Evolutionary conservation across 2,888 invertebrate genomes (phyloP).

Genomic region (Sycophila texana): DNA sequence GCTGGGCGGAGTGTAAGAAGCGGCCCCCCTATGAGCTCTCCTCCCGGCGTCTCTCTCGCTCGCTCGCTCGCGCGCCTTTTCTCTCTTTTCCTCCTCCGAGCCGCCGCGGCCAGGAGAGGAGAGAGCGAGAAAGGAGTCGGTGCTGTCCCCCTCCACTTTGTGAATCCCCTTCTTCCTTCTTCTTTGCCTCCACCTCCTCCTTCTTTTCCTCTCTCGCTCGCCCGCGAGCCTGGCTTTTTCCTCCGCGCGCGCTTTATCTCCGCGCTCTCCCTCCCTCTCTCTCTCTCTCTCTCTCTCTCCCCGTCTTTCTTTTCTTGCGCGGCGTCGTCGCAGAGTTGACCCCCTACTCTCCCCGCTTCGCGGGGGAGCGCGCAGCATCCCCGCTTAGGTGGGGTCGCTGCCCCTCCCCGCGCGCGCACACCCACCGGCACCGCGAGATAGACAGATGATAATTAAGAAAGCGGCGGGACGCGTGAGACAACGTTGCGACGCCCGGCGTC

Average conservation of each 20-base stretch:
- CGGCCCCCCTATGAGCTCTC: conserved; percentile 55
- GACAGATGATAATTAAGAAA: conserved; percentile 76
- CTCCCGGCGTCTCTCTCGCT: conserved; percentile 54
- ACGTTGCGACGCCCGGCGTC: conserved; percentile 63
- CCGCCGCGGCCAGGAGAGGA: neutral
- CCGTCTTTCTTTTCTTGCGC: conserved; percentile 31
- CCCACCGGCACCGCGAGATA: conserved; percentile 67
- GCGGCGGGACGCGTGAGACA: conserved; percentile 73
- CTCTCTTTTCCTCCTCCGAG: conserved; percentile 56
- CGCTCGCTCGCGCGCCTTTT: conserved; percentile 45
- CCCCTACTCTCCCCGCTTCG: conserved; percentile 54
- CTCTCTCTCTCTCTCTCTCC: conserved; percentile 25
- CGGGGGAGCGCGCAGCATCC: conserved; percentile 37
- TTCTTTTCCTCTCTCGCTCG: conserved; percentile 13
- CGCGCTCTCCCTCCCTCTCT: conserved; percentile 36
- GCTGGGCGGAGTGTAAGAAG: conserved; percentile 75
- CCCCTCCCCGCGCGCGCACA: conserved; percentile 21
- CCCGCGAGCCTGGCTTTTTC: conserved; percentile 4
- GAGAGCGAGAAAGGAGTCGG: conserved; percentile 12
- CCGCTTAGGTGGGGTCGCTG: conserved; percentile 50
- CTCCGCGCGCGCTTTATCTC: conserved; percentile 9
- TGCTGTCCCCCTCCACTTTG: conserved; percentile 27
- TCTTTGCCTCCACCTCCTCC: conserved; percentile 25
- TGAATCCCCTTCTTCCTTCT: conserved; percentile 14
- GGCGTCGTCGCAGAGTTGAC: conserved; percentile 8